Percentiles rank a stretch among this genome's conserved stretches.
Evolutionary conservation across 2,888 invertebrate genomes (phyloP).

Genomic region (Bugulina stolonifera): DNA sequence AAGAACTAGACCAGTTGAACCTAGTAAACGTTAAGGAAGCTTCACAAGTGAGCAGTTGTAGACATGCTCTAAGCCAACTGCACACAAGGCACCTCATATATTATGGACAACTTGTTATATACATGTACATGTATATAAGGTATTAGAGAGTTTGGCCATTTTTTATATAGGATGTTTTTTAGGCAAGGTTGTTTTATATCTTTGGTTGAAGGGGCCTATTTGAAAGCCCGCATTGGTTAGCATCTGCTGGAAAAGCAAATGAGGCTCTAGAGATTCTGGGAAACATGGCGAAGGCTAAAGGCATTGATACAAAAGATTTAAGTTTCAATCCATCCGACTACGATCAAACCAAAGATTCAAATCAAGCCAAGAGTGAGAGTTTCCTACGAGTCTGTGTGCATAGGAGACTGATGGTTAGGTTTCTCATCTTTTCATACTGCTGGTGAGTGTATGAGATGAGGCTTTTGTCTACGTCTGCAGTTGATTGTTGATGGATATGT

Average conservation of each 20-base stretch:
- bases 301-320: neutral
- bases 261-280: conserved; percentile 2
- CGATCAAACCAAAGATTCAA: neutral
- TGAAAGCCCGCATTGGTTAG: conserved; percentile 20
- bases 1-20: no score
- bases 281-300: neutral
- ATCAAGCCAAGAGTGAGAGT: neutral
- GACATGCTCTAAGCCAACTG: no score
- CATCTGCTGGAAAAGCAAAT: neutral
- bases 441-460: no score
- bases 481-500: no score
- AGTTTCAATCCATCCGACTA: neutral
- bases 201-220: neutral
- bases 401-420: neutral
- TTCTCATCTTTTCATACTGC: neutral
- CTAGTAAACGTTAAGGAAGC: no score
- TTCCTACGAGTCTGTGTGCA: neutral
- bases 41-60: no score
- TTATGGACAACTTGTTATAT: no score
- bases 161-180: no score
- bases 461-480: no score
- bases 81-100: no score
- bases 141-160: no score
- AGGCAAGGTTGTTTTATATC: neutral
- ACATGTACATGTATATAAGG: no score